Percentiles rank a stretch among this genome's conserved stretches.
Conservation (phyloP, 2,888 invertebrate genomes). For the Torymus auratus region DNA sequence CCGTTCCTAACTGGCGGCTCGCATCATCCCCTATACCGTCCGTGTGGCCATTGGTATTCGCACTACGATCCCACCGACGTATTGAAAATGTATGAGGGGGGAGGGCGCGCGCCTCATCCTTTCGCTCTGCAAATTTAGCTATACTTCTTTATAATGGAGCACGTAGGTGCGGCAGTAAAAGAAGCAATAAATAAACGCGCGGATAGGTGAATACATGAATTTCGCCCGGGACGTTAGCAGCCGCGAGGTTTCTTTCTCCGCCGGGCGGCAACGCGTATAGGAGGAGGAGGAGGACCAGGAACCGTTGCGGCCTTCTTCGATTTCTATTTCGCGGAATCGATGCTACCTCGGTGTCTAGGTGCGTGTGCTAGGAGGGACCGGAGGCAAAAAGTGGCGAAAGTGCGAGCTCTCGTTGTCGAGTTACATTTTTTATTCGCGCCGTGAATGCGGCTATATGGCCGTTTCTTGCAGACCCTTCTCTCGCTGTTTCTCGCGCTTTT, state of each 20-base stretch:
- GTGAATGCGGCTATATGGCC: not conserved
- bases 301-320: slow-evolving; percentile 4
- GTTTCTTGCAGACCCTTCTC: not conserved
- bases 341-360: not conserved
- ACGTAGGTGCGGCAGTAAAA: slow-evolving; percentile 52
- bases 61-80: not conserved
- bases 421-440: not conserved
- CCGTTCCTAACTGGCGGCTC: not conserved
- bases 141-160: slow-evolving; percentile 57
- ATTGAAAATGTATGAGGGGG: slow-evolving; percentile 43
- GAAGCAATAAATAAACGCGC: slow-evolving; percentile 57
- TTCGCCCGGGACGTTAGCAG: slow-evolving; percentile 25
- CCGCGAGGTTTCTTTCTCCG: slow-evolving; percentile 10
- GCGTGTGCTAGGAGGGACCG: not conserved
- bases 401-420: not conserved
- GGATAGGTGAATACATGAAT: slow-evolving; percentile 60
- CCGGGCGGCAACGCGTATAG: not conserved
- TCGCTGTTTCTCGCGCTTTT: not conserved
- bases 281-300: not conserved
- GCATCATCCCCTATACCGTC: not conserved
- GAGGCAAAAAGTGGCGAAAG: not conserved
- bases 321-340: slow-evolving; percentile 31
- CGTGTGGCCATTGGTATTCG: slow-evolving; percentile 35
- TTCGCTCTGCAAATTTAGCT: slow-evolving; percentile 48
- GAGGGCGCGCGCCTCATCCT: slow-evolving; percentile 22